Conservation (phyloP, 2,113 vertebrate species). For the Elephas maximus region DNA sequence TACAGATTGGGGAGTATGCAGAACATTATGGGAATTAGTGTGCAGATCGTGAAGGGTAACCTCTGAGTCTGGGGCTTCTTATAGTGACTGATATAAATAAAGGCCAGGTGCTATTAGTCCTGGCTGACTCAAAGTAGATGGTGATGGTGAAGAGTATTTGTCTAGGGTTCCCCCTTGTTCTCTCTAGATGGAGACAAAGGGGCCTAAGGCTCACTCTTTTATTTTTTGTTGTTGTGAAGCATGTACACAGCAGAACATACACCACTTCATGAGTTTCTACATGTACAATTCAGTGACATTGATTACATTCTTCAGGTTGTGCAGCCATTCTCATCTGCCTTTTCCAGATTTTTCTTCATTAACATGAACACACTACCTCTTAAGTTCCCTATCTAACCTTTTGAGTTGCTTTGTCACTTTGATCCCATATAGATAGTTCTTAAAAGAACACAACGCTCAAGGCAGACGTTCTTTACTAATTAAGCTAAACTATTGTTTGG, state of each 20-base stretch:
- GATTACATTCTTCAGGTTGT: too few species aligned
- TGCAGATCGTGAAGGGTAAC: neutral
- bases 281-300: too few species aligned
- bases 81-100: neutral
- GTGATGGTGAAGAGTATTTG: neutral
- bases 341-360: neutral
- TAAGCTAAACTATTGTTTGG: neutral
- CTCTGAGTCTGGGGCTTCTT: neutral
- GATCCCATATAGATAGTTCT: neutral
- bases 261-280: too few species aligned
- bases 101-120: neutral
- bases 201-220: neutral
- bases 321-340: too few species aligned
- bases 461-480: neutral
- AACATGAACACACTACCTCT: neutral
- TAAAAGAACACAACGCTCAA: neutral
- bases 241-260: too few species aligned
- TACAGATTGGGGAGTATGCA: neutral
- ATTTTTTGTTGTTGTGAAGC: too few species aligned
- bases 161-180: too few species aligned
- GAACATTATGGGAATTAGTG: neutral
- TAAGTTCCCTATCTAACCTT: neutral
- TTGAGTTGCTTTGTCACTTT: neutral
- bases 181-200: neutral
- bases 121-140: neutral